Base-by-base conservation (phyloP, 2,797 vertebrate genomes). In the Phoeniculus purpureus region DNA sequence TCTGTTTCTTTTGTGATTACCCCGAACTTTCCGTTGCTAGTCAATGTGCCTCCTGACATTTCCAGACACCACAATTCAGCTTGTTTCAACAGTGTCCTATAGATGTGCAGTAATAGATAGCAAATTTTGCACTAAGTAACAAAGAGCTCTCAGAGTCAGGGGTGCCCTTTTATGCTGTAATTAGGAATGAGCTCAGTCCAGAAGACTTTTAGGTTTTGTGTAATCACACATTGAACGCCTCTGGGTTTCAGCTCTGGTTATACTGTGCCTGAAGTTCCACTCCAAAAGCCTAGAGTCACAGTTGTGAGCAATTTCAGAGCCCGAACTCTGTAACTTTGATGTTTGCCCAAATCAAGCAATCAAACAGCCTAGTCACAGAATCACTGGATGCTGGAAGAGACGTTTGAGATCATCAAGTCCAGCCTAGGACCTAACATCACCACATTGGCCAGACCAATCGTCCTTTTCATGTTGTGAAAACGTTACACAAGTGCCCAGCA, bases 11-110 rank as follows among this genome's bases (percentile, higher is more conserved):
- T 85, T 85, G 47, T 59, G 58, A 91, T 88, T 81, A 45, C n/a
- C 87, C 65, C 37, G 43, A 85, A 65, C 29, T 92, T 80, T 87
- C 81, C 70, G 31, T 55, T 86, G 77, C 83, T 79, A 59, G 58
- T 47, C 10, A 2, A 14, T 86, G 61, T 9, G 60, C 31, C 34
- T 95, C 72, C 77, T 60, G 78, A 86, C 61, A 66, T 85, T 93
- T 81, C 85, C 80, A 92, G 74, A 71, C 59, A 64, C 62, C 31
- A n/a, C 43, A 52, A 91, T 80, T 89, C 81, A 77, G 55, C 68
- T 10, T 2, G 32, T 61, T 81, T 71, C 74, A 84, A 79, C 65
- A 83, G 52, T 31, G 72, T 72, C 50, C 61, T 91, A 27, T 7
- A 88, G 52, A 92, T 12, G 5, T 25, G 67, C 2, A 31, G 27